phyloP scores from a whole-genome alignment of 2,797 vertebrate species.

The Lophius americanus region DNA sequence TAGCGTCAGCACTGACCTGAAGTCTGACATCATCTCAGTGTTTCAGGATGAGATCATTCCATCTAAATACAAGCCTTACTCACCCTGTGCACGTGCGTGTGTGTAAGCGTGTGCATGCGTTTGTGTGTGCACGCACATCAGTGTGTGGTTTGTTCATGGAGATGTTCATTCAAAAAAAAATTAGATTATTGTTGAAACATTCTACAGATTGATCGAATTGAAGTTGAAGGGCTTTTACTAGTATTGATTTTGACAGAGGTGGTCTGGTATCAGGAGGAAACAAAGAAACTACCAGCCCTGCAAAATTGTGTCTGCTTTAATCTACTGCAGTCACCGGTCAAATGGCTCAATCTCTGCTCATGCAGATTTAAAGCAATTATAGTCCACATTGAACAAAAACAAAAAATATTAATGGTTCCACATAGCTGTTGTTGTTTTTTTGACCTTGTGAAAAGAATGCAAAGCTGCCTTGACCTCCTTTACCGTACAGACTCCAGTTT shows the following conservation, averaged over 20 bases:
- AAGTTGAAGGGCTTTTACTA: slow-evolving; percentile 61
- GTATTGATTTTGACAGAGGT: slow-evolving; percentile 38
- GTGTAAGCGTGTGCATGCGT: slow-evolving; percentile 31
- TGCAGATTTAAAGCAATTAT: background rate
- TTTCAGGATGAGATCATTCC: slow-evolving; percentile 72
- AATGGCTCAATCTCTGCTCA: background rate
- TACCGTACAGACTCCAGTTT: slow-evolving; percentile 6
- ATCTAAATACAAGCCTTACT: slow-evolving; percentile 38
- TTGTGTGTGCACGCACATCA: background rate
- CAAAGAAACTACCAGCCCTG: slow-evolving; percentile 10
- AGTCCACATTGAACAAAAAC: background rate
- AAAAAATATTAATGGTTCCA: background rate
- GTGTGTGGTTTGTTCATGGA: slow-evolving; percentile 12
- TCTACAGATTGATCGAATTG: slow-evolving; percentile 51
- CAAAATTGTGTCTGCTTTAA: background rate
- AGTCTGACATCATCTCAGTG: slow-evolving; percentile 75
- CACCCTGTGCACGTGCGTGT: slow-evolving; percentile 30
- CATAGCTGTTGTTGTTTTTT: no score
- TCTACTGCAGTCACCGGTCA: background rate
- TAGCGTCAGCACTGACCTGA: slow-evolving; percentile 27
- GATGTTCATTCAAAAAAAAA: slow-evolving; percentile 36
- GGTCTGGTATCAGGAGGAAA: slow-evolving; percentile 28
- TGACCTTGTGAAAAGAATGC: background rate
- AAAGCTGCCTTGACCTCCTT: slow-evolving; percentile 22
- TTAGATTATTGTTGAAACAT: slow-evolving; percentile 44